phyloP scores from a whole-genome alignment of 1,140 invertebrate genomes.

The Gonatopus flavifemur region DNA sequence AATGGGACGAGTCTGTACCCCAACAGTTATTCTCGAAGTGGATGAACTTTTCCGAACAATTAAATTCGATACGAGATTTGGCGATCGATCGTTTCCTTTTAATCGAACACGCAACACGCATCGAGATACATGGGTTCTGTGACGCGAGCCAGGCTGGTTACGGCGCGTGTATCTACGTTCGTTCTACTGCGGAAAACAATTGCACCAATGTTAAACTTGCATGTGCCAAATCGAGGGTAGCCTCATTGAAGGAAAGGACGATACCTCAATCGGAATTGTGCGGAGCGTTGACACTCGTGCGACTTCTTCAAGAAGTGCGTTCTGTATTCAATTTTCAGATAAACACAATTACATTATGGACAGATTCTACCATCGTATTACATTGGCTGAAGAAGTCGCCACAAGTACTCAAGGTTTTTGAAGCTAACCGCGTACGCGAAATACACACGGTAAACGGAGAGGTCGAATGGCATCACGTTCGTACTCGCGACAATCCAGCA shows the following conservation, averaged over 20 bases:
- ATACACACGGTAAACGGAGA: constrained; percentile 29
- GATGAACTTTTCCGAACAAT: constrained; percentile 4
- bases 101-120: not conserved
- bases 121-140: constrained; percentile 22
- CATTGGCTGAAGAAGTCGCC: constrained; percentile 24
- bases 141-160: constrained; percentile 12
- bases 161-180: constrained; percentile 19
- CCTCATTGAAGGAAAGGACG: constrained; percentile 34
- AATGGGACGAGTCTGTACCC: constrained; percentile 13
- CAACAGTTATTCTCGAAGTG: not conserved
- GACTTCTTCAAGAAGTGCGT: constrained; percentile 24
- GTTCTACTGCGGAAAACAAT: constrained; percentile 10
- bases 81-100: constrained; percentile 4
- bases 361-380: constrained; percentile 22
- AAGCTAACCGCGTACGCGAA: constrained; percentile 43
- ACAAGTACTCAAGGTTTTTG: constrained; percentile 15
- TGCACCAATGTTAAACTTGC: constrained; percentile 17
- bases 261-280: constrained; percentile 38
- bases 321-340: not conserved
- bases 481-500: not conserved
- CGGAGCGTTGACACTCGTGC: constrained; percentile 29
- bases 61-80: constrained; percentile 1
- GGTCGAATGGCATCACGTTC: not conserved
- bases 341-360: constrained; percentile 13
- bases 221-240: constrained; percentile 41